Evolutionary conservation across 2,888 invertebrate species (phyloP).

Genomic region (Iselma pallidipennis): DNA sequence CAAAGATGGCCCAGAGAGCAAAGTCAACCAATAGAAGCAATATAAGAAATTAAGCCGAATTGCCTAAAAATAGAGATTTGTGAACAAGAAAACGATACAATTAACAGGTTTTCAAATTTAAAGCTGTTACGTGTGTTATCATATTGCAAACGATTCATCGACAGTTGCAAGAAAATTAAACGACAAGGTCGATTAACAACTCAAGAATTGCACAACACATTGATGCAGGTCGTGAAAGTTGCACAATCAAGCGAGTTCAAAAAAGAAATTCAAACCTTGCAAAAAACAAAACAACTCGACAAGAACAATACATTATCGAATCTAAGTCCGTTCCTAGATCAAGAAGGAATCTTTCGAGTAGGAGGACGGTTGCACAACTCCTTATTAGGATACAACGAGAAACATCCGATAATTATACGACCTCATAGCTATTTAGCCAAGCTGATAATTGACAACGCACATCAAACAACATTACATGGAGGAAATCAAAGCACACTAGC

Average conservation of each 20-base stretch:
- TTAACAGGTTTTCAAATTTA: too few species aligned
- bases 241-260: too few species aligned
- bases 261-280: too few species aligned
- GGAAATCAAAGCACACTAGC: slow-evolving; percentile 6
- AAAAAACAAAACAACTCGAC: too few species aligned
- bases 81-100: too few species aligned
- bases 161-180: neutral
- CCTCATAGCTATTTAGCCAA: neutral
- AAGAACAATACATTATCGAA: too few species aligned
- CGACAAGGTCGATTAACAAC: neutral
- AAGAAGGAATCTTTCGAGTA: slow-evolving; percentile 12
- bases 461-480: slow-evolving; percentile 1
- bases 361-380: slow-evolving; percentile 20
- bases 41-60: too few species aligned
- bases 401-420: slow-evolving; percentile 6
- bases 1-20: too few species aligned
- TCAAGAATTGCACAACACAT: too few species aligned
- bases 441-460: neutral
- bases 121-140: neutral
- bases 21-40: neutral
- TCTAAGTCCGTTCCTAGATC: slow-evolving; percentile 21
- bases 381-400: neutral
- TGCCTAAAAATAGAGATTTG: too few species aligned
- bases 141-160: neutral
- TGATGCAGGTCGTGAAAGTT: too few species aligned